phyloP scores from a whole-genome alignment of 2,888 invertebrate genomes.

The Melinaea menophilus region DNA sequence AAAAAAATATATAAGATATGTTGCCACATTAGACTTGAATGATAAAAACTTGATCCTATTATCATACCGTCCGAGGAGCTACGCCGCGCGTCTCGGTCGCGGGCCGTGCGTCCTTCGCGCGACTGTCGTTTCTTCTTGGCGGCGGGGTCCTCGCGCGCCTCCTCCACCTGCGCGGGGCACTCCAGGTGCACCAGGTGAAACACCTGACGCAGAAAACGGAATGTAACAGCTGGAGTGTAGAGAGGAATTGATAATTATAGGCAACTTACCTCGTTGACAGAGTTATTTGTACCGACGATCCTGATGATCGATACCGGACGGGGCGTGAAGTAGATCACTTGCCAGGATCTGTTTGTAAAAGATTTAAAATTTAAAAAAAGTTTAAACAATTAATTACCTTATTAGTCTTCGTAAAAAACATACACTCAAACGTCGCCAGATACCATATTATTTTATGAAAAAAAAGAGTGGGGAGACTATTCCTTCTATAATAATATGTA shows the following conservation, averaged over 20 bases:
- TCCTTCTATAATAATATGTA: not conserved
- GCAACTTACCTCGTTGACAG: constrained; percentile 91
- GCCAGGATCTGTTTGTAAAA: constrained; percentile 87
- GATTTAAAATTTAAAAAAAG: too few species aligned
- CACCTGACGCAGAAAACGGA: constrained; percentile 77
- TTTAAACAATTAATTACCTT: too few species aligned
- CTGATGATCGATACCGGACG: constrained; percentile 94
- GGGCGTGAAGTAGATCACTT: constrained; percentile 89
- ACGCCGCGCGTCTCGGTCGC: constrained; percentile 2
- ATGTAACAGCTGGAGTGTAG: not conserved
- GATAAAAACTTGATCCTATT: too few species aligned
- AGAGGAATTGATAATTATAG: not conserved
- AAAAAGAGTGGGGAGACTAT: too few species aligned
- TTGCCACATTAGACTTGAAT: not conserved
- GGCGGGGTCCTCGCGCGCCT: constrained; percentile 54
- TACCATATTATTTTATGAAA: too few species aligned
- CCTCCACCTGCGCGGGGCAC: constrained; percentile 87
- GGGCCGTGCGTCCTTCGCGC: constrained; percentile 34
- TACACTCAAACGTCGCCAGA: too few species aligned
- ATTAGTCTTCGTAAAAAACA: too few species aligned
- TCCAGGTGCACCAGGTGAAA: constrained; percentile 99
- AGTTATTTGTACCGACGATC: constrained; percentile 97
- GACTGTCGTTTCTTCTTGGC: constrained; percentile 54
- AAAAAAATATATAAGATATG: too few species aligned
- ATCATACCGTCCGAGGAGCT: constrained; percentile 16